Base-by-base conservation (phyloP, 2,797 vertebrate species). In the Tachyglossus aculeatus region DNA sequence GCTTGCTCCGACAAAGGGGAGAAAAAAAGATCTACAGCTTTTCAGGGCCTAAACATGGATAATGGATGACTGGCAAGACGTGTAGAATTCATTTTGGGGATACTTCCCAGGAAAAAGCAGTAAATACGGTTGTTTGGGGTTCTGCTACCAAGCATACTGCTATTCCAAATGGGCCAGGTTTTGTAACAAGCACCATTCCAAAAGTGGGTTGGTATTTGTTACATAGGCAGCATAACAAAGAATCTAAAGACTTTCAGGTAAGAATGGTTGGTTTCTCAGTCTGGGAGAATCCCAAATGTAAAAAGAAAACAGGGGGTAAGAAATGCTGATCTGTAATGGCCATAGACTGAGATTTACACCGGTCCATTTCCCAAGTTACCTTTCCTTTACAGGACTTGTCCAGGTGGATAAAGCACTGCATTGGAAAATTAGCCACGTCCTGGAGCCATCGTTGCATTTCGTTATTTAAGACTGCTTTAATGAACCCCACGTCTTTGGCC, bases 21-120 rank as follows among this genome's bases (percentile, higher is more conserved):
- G n/a, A n/a, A n/a, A n/a, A n/a, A 48, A 29, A 32, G 72, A 61
- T 31, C 48, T 15, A 13, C 18, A 11, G 37, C 41, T 48, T 56
- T 68, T 59, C 19, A 74, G n/a, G 53, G 21, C 37, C 0, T 53
- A 61, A 50, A 24, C 37, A n/a, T 3, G 19, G 37, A 48, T 66
- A 33, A 80, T 63, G n/a, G 43, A 61, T 71, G 71, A 64, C 3
- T 39, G 39, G 44, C 60, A 62, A 70, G 68, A 77, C 80, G 77
- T 52, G 74, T 0, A 55, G 68, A 80, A 76, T 81, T 79, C 10
- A 80, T 82, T 84, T 79, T 47, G 62, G 56, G 68, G 47, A 74
- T 75, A 69, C 11, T 65, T 78, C 1, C 0, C 18, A 67, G 60
- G 47, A 80, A 81, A 77, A 32, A 71, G 47, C 59, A 56, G 33